Evolutionary conservation across 2,888 invertebrate species (phyloP).

Genomic region (Phlogophora meticulosa): DNA sequence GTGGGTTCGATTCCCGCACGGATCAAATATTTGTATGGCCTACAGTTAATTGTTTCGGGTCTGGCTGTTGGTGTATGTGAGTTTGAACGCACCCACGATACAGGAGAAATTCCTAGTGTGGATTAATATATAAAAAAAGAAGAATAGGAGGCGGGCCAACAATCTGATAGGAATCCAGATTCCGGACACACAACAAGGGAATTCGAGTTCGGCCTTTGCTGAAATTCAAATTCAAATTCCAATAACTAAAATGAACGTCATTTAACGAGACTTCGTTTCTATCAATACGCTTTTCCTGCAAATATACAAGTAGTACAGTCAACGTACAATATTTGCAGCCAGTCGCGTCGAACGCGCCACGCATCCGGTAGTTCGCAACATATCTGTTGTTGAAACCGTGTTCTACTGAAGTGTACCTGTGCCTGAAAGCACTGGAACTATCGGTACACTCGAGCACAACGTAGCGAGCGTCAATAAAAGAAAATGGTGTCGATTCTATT

Average conservation of each 20-base stretch:
- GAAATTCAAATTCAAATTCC: background rate
- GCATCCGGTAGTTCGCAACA: constrained; percentile 47
- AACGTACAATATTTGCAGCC: constrained; percentile 38
- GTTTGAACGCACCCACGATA: no score
- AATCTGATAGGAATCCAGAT: no score
- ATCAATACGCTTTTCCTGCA: constrained; percentile 5
- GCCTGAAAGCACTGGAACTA: constrained; percentile 2
- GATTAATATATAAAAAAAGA: no score
- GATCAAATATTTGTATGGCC: no score
- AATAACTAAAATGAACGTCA: no score
- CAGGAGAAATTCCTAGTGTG: no score
- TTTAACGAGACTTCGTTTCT: background rate
- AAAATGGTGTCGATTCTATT: constrained; percentile 10
- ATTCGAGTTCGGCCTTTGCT: no score
- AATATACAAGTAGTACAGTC: constrained; percentile 27
- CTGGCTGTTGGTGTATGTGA: no score
- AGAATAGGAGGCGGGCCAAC: no score
- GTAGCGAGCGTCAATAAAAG: constrained; percentile 28
- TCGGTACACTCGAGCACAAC: constrained; percentile 24
- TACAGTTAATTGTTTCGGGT: no score
- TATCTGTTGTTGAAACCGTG: constrained; percentile 40
- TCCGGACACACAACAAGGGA: no score
- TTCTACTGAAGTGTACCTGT: constrained; percentile 38
- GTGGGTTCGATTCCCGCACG: no score
- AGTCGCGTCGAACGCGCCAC: constrained; percentile 19